Base-by-base conservation (phyloP, 2,797 vertebrate genomes). In the Lacerta bilineata region DNA sequence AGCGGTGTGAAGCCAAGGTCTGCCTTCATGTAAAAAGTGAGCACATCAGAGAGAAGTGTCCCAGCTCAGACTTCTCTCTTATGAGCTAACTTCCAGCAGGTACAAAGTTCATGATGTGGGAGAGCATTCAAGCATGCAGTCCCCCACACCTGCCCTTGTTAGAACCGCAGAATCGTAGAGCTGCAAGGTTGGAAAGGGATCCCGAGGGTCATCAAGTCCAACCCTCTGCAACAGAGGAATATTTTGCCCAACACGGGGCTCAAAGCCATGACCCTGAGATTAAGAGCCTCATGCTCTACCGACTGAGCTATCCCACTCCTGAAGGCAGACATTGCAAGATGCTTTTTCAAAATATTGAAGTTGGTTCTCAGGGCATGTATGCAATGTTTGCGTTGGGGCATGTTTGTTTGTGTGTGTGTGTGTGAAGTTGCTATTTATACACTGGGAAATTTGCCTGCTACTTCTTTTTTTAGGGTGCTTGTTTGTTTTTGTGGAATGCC, bases 361-460 rank as follows among this genome's bases (percentile, higher is more conserved):
- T 55, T 72, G 43, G 17, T n/a, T 66, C 55, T 77, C 15, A 36
- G 10, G 11, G 61, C 61, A 7, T 74, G 46, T 55, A 20, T 71
- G 41, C 20, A 61, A 20, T 5, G 78, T 36, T 80, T 80, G 33
- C 25, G 3, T 46, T 43, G 25, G 39, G 39, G 33, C 50, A 55
- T 55, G 50, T 15, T 15, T 55, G 50, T 55, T 3, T 59, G 25
- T 43, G 27, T 20, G 61, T 78, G 46, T 50, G 50, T 9, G n/a
- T 75, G 61, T 78, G 69, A 79, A 43, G 74, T n/a, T 84, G 41
- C 50, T 76, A 68, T 68, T 27, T 79, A 79, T 79, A 68, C 20
- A 33, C 36, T 86, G 76, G 64, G 64, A 61, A 79, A 79, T 79
- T 78, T 79, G 76, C 64, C 85, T 79, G 50, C 64, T 55, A 4